Base-by-base conservation (phyloP, 2,797 vertebrate genomes). In the Pelodytes ibericus region DNA sequence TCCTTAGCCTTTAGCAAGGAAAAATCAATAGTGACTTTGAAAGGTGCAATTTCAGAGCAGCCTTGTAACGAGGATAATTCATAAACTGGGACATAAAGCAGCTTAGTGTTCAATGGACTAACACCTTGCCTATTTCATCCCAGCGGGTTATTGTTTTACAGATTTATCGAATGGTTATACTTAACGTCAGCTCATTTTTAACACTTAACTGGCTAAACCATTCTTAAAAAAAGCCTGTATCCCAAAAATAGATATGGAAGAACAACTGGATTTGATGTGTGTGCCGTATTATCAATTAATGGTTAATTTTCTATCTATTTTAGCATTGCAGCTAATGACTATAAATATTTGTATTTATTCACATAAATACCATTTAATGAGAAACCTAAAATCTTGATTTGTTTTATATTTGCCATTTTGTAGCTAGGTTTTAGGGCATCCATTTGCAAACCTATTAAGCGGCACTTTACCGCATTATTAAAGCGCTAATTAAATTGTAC, bases 1-100 rank as follows among this genome's bases (percentile, higher is more conserved):
- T 71, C 67, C 51, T 76, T 69, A 61, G 74, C 58, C 66, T 71
- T 71, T 71, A 58, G 60, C 47, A 71, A 70, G 62, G 25, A 70
- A 71, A 77, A 77, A 77, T 77, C 67, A 65, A 77, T 77, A 77
- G 44, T 64, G 75, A 77, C 60, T 77, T 64, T 47, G 51, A 71
- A 59, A 58, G 62, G 59, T 71, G 51, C 66, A 77, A 47, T 71
- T 77, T 65, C 49, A 61, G 67, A 71, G 60, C 60, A 71, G 60
- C 60, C 68, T 77, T 71, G 60, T 65, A 71, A 77, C 26, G 18
- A 71, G 75, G 59, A 71, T 77, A 64, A 77, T 77, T 71, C 68
- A 77, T 71, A 77, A 63, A 47, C 67, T 64, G 20, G 60, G 60
- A 58, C 75, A 71, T 64, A 64, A 64, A 75, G 64, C 59, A 64